Evolutionary conservation across 1,140 invertebrate species (phyloP), one percentile per base, ranked within the genome.

Genomic region (Matsumurasca onukii): DNA sequence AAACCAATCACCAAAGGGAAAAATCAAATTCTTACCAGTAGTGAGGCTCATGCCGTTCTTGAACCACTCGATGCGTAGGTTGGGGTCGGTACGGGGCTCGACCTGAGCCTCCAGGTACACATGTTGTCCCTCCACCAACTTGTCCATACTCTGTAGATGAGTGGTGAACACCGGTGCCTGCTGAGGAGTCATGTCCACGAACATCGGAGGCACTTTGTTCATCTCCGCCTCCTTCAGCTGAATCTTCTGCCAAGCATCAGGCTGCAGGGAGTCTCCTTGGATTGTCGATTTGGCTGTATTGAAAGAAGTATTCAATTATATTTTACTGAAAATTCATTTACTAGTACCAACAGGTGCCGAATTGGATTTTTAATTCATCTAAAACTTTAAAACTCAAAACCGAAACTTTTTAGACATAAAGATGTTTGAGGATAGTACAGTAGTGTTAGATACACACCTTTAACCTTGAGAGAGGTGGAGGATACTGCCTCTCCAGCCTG

Each of bases 11-110:
- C n/a, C n/a, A n/a, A n/a, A n/a, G n/a, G n/a, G n/a, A n/a, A n/a
- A n/a, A 30, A 22, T 39, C n/a, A 51, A 3, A 70, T n/a, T n/a
- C 61, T 68, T 87, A 74, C 92, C 93, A 63, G 91, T 93, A 66
- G 91, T 91, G 17, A 95, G 79, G 15, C 90, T 85, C n/a, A 93
- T 80, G 29, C 94, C 92, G 78, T 98, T 96, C 76, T 95, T 95
- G 78, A 92, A 96, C 95, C 95, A 95, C 78, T 95, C 92, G 31
- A 94, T 89, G 63, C 87, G 85, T 2, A 97, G 84, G 75, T 97
- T 93, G 0, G 97, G 96, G 86, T 99, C 98, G 45, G 93, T 91
- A 75, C 95, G 86, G n/a, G 98, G 98, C 77, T 97, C 94, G 13
- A 77, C 76, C 80, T 95, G 93, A 69, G 95, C 95, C 81, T 99